These are phyloP conservation scores for Drosophila recens DNA, from an alignment of 2,888 invertebrate species.

Conservation along the genomic window DNA sequence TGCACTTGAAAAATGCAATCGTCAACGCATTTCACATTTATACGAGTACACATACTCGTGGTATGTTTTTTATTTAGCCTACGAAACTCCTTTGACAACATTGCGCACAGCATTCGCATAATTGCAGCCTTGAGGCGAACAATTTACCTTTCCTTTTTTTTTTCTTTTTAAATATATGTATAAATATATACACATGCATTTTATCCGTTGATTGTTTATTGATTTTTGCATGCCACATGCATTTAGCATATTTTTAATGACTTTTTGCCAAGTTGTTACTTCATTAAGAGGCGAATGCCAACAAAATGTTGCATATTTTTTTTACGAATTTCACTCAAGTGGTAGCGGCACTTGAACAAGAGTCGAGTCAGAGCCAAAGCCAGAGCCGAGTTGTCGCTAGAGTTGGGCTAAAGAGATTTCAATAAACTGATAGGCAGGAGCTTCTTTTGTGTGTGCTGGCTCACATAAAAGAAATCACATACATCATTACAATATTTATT, in stretches of 20 bases:
- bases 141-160: conserved; percentile 16
- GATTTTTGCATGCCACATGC: conserved; percentile 64
- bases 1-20: conserved; percentile 76
- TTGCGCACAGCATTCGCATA: conserved; percentile 51
- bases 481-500: conserved; percentile 81
- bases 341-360: conserved; percentile 42
- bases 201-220: conserved; percentile 71
- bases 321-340: conserved; percentile 58
- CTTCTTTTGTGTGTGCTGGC: conserved; percentile 47
- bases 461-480: conserved; percentile 72
- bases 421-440: conserved; percentile 70
- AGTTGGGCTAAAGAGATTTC: conserved; percentile 65
- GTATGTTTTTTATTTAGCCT: conserved; percentile 26
- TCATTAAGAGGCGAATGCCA: conserved; percentile 66
- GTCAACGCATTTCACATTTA: conserved; percentile 65
- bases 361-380: background rate
- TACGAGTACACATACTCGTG: background rate
- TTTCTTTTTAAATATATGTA: conserved; percentile 14
- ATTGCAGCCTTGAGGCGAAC: conserved; percentile 71
- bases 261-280: conserved; percentile 74
- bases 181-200: conserved; percentile 1
- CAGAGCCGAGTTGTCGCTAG: conserved; percentile 34
- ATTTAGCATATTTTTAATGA: conserved; percentile 73
- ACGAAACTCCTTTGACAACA: conserved; percentile 63
- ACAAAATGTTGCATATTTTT: conserved; percentile 62